Conservation (phyloP, 2,797 vertebrate species). For the Phyllotis vaccarum region DNA sequence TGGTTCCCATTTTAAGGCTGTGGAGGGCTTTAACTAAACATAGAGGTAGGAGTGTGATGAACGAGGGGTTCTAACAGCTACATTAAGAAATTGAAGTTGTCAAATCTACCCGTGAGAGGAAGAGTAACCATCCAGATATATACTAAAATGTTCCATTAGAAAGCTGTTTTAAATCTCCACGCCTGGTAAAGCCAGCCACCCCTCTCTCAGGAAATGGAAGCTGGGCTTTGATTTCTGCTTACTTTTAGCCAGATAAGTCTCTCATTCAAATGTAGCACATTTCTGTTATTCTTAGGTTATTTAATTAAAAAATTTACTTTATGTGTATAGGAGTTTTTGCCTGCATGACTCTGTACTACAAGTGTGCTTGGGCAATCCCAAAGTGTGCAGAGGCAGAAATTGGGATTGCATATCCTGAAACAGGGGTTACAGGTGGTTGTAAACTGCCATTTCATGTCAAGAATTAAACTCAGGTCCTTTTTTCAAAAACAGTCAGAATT, state of each 20-base stretch:
- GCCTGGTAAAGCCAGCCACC: neutral
- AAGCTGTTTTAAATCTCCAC: constrained; percentile 65
- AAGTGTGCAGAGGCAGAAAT: neutral
- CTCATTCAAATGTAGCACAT: neutral
- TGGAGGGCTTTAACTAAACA: constrained; percentile 72
- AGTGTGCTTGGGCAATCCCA: accelerated
- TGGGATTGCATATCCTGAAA: neutral
- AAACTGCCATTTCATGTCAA: neutral
- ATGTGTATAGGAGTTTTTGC: neutral
- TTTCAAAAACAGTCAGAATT: neutral
- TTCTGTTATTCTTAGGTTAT: constrained; percentile 49
- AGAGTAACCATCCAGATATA: constrained; percentile 50
- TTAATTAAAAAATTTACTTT: neutral
- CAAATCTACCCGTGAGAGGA: constrained; percentile 50
- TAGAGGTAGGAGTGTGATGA: constrained; percentile 40
- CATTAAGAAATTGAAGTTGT: constrained; percentile 76
- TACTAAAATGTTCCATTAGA: constrained; percentile 71
- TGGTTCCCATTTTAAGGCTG: constrained; percentile 74
- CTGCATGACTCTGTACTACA: neutral
- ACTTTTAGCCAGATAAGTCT: constrained; percentile 33
- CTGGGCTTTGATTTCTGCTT: constrained; percentile 54
- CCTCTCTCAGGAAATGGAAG: constrained; percentile 60
- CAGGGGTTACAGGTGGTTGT: neutral
- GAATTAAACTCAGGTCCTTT: neutral
- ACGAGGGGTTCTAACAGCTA: constrained; percentile 65